These are phyloP conservation scores for Merops nubicus DNA, from an alignment of 2,113 vertebrate species.

Conservation along the genomic window DNA sequence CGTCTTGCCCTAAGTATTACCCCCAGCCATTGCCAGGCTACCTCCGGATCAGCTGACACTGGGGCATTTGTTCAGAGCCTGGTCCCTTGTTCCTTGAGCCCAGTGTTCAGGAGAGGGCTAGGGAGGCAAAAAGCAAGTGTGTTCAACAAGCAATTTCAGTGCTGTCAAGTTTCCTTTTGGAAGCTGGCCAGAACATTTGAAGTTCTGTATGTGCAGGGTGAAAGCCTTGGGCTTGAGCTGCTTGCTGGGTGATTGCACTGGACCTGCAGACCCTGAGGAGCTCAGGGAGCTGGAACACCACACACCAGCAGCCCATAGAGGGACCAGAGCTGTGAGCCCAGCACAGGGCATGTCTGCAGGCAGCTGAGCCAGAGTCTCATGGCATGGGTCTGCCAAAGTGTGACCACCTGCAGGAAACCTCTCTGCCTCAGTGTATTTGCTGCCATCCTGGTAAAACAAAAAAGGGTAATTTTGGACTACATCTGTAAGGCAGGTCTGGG, in stretches of 20 bases:
- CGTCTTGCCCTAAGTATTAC: background rate
- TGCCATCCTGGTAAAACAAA: background rate
- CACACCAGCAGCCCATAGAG: accelerated
- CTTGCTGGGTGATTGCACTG: accelerated
- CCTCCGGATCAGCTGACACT: background rate
- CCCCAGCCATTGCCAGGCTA: background rate
- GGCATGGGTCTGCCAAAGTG: accelerated
- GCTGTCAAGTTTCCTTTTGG: background rate
- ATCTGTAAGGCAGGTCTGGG: background rate
- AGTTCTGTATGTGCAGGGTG: accelerated
- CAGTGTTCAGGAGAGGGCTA: background rate
- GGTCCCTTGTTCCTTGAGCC: accelerated
- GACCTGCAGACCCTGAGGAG: background rate
- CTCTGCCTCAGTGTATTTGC: background rate
- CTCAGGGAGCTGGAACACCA: accelerated
- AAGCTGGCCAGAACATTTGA: accelerated
- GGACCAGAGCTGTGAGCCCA: background rate
- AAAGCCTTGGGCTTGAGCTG: background rate
- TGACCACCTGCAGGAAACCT: background rate
- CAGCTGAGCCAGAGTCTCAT: background rate
- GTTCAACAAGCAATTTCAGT: background rate
- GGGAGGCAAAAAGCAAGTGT: background rate
- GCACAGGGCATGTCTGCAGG: accelerated
- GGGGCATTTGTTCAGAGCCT: accelerated
- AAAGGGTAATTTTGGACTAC: background rate